Evolutionary conservation across 2,797 vertebrate genomes (phyloP).

Genomic region (Esox masquinongy): DNA sequence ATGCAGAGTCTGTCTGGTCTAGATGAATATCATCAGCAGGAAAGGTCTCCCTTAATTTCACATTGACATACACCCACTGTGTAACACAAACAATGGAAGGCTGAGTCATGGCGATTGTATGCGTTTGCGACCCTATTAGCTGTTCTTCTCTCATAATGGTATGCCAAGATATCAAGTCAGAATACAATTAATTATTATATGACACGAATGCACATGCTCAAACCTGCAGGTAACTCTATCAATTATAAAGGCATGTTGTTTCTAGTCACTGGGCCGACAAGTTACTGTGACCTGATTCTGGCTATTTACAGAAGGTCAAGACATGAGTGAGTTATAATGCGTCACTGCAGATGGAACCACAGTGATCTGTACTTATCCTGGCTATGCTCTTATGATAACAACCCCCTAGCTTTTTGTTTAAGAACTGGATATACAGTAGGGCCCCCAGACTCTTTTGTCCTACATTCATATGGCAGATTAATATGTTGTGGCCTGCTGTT

Average conservation of each 20-base stretch:
- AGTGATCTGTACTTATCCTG: neutral
- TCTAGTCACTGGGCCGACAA: neutral
- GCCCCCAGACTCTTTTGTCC: neutral
- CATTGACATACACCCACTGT: slow-evolving; percentile 8
- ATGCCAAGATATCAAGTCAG: neutral
- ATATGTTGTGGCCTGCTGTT: neutral
- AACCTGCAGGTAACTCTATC: neutral
- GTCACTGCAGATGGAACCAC: slow-evolving; percentile 9
- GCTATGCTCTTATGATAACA: neutral
- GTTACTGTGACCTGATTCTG: neutral
- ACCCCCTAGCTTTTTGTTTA: neutral
- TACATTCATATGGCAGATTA: neutral
- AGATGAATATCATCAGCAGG: slow-evolving; percentile 25
- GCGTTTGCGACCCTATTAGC: neutral
- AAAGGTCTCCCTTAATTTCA: slow-evolving; percentile 8
- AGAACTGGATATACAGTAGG: neutral
- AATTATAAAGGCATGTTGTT: neutral
- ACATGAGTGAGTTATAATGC: slow-evolving; percentile 8
- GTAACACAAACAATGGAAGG: neutral
- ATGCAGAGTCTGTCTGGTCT: slow-evolving; percentile 6
- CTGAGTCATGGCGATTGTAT: neutral
- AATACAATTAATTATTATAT: neutral
- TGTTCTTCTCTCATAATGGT: too few species aligned
- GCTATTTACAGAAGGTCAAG: slow-evolving; percentile 14
- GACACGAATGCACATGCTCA: neutral